A percentile compares a stretch with the other conserved stretches of the same genome.
Conservation (phyloP, 2,797 vertebrate genomes). For the Coregonus suidteri region DNA sequence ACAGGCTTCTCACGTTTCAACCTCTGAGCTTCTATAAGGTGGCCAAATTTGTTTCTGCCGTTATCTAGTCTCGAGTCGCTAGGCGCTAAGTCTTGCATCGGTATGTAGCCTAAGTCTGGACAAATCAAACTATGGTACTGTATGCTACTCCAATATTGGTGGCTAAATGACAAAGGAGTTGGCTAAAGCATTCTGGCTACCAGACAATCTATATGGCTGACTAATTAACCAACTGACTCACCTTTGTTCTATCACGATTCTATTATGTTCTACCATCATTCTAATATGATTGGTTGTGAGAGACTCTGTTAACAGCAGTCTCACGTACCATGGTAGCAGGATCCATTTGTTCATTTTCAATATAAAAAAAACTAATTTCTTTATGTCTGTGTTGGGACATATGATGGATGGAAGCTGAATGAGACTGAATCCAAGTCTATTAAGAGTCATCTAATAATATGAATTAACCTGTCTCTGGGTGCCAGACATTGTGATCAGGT, state of each 20-base stretch:
- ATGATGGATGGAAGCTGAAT: neutral
- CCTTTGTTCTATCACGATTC: neutral
- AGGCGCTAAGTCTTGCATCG: neutral
- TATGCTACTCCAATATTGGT: neutral
- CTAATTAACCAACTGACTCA: neutral
- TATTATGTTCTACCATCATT: neutral
- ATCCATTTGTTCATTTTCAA: neutral
- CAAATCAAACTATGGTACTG: neutral
- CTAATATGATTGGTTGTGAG: neutral
- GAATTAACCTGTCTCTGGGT: no score
- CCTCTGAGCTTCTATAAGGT: neutral
- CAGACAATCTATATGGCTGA: neutral
- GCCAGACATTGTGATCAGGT: no score
- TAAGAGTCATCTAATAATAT: neutral
- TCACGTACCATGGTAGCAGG: neutral
- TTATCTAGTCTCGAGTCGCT: neutral
- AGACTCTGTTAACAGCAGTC: neutral
- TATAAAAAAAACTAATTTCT: neutral
- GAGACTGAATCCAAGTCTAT: neutral
- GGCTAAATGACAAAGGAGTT: no score
- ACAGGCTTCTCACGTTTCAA: neutral
- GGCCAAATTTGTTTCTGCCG: neutral
- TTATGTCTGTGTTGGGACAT: conserved; percentile 12
- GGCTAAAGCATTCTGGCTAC: neutral
- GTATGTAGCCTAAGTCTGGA: neutral